A percentile compares a stretch with the other conserved stretches of the same genome.
Conservation (phyloP, 1,140 invertebrate species). For the Drosophila seguyi region DNA sequence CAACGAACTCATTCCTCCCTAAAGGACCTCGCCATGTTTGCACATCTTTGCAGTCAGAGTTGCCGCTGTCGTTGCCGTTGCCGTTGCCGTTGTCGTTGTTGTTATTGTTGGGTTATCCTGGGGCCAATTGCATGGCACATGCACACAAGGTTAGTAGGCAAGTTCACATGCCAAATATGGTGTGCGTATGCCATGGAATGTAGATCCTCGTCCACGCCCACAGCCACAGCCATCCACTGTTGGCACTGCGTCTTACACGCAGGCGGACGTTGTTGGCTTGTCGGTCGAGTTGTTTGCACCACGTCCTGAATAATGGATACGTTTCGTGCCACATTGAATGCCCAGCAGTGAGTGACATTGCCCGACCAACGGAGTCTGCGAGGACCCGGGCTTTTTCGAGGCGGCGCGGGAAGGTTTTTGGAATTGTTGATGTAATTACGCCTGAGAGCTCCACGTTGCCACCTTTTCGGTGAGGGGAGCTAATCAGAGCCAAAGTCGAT, state of each 20-base stretch:
- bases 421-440: conserved; percentile 82
- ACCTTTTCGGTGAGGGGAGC: conserved; percentile 13
- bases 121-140: conserved; percentile 62
- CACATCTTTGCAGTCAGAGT: conserved; percentile 41
- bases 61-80: conserved; percentile 2
- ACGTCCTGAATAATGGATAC: conserved; percentile 80
- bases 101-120: conserved; percentile 39
- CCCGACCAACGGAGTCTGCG: conserved; percentile 12
- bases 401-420: conserved; percentile 55
- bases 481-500: conserved; percentile 58
- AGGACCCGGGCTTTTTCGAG: conserved; percentile 29
- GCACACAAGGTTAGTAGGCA: conserved; percentile 65
- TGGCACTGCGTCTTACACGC: conserved; percentile 68
- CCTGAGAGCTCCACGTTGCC: conserved; percentile 57
- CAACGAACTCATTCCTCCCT: conserved; percentile 12
- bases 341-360: conserved; percentile 75
- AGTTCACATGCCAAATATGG: conserved; percentile 68
- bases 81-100: conserved; percentile 13
- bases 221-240: conserved; percentile 1
- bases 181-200: conserved; percentile 54
- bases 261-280: conserved; percentile 56
- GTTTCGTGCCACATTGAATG: conserved; percentile 76
- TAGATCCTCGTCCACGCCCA: not conserved
- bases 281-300: conserved; percentile 74
- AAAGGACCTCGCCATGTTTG: conserved; percentile 46